These are phyloP conservation scores for Anser brachyrhynchus DNA, from an alignment of 2,113 vertebrate species.

Conservation along the genomic window DNA sequence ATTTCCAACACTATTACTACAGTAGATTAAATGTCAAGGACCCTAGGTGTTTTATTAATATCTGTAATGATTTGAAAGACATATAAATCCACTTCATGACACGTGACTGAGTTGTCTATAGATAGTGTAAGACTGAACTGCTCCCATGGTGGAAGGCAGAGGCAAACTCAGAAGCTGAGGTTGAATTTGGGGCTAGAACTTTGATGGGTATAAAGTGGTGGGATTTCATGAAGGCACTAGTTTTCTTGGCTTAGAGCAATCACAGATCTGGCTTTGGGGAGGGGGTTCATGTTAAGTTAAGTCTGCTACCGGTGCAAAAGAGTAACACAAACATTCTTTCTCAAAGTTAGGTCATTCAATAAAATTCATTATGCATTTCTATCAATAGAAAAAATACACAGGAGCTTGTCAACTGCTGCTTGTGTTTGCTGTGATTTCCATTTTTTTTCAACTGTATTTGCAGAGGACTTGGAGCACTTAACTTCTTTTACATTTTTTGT, in stretches of 20 bases:
- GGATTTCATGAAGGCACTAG: not conserved
- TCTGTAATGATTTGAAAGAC: not conserved
- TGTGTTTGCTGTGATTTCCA: not conserved
- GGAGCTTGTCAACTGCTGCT: not conserved
- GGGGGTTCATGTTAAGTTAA: not conserved
- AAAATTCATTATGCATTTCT: not conserved
- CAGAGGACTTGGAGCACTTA: not conserved
- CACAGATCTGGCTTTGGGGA: not conserved
- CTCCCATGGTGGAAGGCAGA: not conserved
- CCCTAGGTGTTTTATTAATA: not conserved
- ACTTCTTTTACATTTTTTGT: not conserved
- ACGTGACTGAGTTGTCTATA: not conserved
- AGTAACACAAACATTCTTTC: not conserved
- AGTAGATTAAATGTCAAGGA: constrained; percentile 43
- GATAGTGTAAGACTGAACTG: not conserved
- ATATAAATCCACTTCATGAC: not conserved
- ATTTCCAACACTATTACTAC: not conserved
- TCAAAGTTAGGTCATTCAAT: not conserved
- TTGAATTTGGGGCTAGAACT: not conserved
- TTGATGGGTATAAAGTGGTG: not conserved
- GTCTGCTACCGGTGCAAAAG: not conserved
- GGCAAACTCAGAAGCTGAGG: not conserved
- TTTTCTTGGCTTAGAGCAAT: not conserved
- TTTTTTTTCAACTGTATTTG: not conserved
- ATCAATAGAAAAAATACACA: not conserved